Evolutionary conservation across 2,113 vertebrate species (phyloP).

Genomic region (Neomonachus schauinslandi): DNA sequence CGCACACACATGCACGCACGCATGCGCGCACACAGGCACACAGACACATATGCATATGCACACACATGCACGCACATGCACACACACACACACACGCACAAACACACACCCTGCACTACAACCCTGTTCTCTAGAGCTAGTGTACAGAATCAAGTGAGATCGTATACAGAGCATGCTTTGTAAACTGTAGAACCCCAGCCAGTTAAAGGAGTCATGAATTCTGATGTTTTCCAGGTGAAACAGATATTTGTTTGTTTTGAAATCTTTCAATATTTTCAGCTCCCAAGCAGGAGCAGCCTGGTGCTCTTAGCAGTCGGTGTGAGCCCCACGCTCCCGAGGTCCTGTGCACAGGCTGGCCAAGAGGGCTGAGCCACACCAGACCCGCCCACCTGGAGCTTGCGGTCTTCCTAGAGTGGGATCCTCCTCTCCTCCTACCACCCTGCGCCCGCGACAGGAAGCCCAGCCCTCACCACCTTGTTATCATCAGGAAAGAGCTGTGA

Average conservation of each 20-base stretch:
- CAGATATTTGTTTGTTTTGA: background rate
- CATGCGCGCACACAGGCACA: too few relatives aligned
- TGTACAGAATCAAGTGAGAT: background rate
- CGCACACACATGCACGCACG: too few relatives aligned
- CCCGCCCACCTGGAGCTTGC: background rate
- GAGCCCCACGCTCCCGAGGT: background rate
- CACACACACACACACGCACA: too few relatives aligned
- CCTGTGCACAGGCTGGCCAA: background rate
- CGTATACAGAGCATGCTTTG: background rate
- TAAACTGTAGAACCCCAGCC: background rate
- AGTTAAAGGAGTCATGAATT: background rate
- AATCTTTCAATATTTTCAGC: background rate
- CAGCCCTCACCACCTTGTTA: background rate
- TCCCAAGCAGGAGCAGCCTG: background rate
- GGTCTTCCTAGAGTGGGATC: background rate
- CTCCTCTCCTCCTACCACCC: background rate
- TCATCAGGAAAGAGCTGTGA: background rate
- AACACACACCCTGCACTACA: background rate
- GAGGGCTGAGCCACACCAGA: background rate
- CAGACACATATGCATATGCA: too few relatives aligned
- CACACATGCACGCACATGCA: too few relatives aligned
- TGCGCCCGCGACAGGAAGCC: background rate
- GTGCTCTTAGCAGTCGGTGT: background rate
- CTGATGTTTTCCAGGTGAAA: background rate
- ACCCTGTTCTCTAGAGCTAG: background rate